Conservation (phyloP, 2,113 vertebrate species). For the Chaetodon auriga region DNA sequence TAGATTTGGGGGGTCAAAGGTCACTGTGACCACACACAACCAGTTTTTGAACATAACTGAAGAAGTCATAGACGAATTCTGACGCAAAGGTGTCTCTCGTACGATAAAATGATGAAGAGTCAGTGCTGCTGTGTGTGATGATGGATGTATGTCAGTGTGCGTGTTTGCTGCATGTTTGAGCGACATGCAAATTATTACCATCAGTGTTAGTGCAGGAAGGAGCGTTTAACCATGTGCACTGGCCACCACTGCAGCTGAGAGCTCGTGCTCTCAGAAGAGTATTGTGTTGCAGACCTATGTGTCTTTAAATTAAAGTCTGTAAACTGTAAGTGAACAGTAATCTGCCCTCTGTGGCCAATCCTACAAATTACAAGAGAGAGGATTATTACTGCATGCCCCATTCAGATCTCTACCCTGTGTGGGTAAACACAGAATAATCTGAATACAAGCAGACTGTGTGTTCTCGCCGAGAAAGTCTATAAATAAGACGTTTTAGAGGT, state of each 20-base stretch:
- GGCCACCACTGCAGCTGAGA: neutral
- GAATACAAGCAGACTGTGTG: neutral
- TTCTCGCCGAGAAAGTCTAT: neutral
- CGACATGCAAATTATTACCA: too few species aligned
- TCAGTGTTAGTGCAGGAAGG: too few species aligned
- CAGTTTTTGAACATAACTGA: too few species aligned
- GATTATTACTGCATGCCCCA: neutral
- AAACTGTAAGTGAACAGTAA: neutral
- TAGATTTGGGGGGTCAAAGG: too few species aligned
- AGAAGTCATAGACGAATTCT: too few species aligned
- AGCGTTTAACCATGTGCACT: neutral
- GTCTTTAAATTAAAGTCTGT: neutral
- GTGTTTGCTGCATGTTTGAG: too few species aligned
- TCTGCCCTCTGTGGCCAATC: constrained; percentile 23
- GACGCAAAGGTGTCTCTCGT: too few species aligned
- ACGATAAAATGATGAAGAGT: too few species aligned
- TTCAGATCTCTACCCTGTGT: neutral
- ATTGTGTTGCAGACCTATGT: neutral
- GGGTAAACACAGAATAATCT: neutral
- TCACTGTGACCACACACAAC: too few species aligned
- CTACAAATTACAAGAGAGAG: neutral
- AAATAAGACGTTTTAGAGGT: constrained; percentile 24
- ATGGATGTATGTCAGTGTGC: too few species aligned
- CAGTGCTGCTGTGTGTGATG: neutral
- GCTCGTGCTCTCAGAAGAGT: neutral